Evolutionary conservation across 2,797 vertebrate species (phyloP).

Genomic region (Fistularia tabacaria): DNA sequence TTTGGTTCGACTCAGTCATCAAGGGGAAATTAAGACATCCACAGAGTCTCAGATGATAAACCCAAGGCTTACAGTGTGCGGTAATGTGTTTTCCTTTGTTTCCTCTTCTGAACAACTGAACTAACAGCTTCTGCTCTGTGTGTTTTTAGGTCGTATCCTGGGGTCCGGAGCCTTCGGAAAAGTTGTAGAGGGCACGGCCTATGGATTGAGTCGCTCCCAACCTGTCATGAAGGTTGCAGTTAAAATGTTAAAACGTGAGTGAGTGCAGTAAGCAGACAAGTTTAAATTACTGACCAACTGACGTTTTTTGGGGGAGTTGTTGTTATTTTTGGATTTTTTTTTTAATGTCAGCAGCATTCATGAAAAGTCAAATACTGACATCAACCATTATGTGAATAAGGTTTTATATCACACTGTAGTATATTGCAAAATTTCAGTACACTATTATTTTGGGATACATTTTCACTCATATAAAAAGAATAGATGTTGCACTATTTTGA

Average conservation of each 20-base stretch:
- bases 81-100: constrained; percentile 19
- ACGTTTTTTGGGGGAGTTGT: too few species aligned
- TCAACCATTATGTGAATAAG: too few species aligned
- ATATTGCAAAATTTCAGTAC: too few species aligned
- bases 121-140: not conserved
- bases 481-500: too few species aligned
- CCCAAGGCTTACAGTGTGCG: constrained; percentile 25
- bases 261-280: not conserved
- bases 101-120: constrained; percentile 12
- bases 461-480: too few species aligned
- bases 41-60: constrained; percentile 35
- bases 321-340: too few species aligned
- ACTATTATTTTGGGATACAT: too few species aligned
- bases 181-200: constrained; percentile 95
- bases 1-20: constrained; percentile 41
- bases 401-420: too few species aligned
- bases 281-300: not conserved
- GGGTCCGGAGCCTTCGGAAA: constrained; percentile 98
- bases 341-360: too few species aligned
- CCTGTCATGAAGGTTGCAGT: constrained; percentile 98
- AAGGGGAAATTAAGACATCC: constrained; percentile 28
- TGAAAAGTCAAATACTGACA: too few species aligned
- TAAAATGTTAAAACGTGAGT: constrained; percentile 99
- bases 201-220: constrained; percentile 93
- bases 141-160: constrained; percentile 85